Percentiles rank a stretch among this genome's conserved stretches.
phyloP scores from a whole-genome alignment of 1,140 invertebrate species.

The Lepidostoma basale region DNA sequence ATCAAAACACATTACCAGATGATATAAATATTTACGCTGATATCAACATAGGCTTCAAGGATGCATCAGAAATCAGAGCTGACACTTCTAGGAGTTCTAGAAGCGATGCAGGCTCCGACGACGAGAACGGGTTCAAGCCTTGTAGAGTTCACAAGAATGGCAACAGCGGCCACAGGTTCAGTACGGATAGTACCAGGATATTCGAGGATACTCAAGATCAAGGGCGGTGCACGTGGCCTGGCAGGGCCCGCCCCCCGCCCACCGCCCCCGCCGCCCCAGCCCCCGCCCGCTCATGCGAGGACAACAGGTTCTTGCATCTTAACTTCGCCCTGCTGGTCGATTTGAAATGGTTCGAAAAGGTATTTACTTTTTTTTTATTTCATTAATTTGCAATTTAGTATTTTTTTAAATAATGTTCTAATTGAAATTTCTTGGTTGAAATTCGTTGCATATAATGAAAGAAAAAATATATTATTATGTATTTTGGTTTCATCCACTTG shows the following conservation, averaged over 20 bases:
- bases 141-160: not conserved
- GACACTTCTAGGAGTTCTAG: not conserved
- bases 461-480: too few species aligned
- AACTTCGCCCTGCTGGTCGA: constrained; percentile 66
- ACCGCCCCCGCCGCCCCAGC: constrained; percentile 17
- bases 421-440: too few species aligned
- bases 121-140: not conserved
- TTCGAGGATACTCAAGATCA: constrained; percentile 48
- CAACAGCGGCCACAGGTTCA: not conserved
- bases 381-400: not conserved
- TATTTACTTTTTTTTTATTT: constrained; percentile 48
- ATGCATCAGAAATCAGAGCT: not conserved
- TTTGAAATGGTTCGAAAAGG: constrained; percentile 68
- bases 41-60: too few species aligned
- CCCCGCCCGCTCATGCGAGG: constrained; percentile 56
- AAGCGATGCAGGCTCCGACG: not conserved
- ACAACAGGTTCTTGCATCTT: constrained; percentile 68
- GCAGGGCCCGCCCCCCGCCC: constrained; percentile 45
- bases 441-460: too few species aligned
- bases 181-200: constrained; percentile 35
- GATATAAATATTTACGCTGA: too few species aligned
- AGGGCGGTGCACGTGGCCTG: constrained; percentile 58
- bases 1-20: not conserved
- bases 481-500: too few species aligned
- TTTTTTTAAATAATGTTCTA: too few species aligned